Evolutionary conservation across 2,797 vertebrate species (phyloP).

Genomic region (Rhynchonycteris naso): DNA sequence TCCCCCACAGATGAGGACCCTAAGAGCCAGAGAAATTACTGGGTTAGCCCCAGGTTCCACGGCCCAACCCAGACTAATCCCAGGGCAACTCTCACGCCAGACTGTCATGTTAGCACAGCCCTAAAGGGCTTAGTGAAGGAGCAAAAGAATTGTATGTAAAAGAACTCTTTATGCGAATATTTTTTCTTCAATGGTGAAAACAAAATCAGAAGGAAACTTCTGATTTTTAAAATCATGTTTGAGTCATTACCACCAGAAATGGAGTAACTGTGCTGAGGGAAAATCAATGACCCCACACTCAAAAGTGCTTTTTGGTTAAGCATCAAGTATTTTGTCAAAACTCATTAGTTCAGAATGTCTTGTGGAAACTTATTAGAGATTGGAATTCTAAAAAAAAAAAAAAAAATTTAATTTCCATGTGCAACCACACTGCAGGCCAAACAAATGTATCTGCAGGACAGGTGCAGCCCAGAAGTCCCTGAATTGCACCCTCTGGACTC

Average conservation of each 20-base stretch:
- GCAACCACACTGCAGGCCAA: neutral
- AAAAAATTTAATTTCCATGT: neutral
- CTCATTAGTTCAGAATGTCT: neutral
- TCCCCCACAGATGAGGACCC: neutral
- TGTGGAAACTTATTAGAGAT: neutral
- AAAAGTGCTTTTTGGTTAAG: neutral
- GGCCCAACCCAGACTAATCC: neutral
- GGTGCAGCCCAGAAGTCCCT: neutral
- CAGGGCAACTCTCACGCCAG: neutral
- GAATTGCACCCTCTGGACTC: neutral
- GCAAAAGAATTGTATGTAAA: neutral
- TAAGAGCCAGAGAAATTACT: neutral
- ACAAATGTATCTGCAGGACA: neutral
- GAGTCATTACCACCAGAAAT: neutral
- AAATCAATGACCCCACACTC: neutral
- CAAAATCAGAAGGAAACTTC: neutral
- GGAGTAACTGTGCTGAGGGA: neutral
- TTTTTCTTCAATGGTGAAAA: neutral
- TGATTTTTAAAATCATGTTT: neutral
- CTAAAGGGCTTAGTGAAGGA: neutral
- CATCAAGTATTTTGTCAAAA: neutral
- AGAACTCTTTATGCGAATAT: neutral
- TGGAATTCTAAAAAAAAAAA: neutral
- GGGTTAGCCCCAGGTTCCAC: neutral
- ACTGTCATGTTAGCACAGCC: neutral